Evolutionary conservation across 2,113 vertebrate species (phyloP).

Genomic region (Numida meleagris): DNA sequence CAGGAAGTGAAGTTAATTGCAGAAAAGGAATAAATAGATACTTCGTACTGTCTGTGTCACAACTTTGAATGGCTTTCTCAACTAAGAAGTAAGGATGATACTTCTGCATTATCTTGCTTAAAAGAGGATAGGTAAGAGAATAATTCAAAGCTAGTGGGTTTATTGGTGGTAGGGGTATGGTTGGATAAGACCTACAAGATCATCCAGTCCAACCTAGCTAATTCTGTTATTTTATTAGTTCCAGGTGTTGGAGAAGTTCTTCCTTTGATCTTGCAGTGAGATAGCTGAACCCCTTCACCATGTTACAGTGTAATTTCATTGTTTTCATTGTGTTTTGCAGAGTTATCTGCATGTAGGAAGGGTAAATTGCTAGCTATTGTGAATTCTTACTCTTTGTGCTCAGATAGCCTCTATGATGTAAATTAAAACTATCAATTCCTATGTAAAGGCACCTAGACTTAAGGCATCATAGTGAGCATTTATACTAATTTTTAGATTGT

Average conservation of each 20-base stretch:
- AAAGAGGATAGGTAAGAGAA: neutral
- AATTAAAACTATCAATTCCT: neutral
- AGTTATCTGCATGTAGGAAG: neutral
- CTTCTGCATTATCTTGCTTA: neutral
- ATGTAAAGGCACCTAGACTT: neutral
- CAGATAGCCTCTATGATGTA: neutral
- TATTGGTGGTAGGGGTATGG: too few species aligned
- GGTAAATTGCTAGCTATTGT: neutral
- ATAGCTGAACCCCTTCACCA: neutral
- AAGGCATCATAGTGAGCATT: neutral
- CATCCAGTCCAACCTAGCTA: too few species aligned
- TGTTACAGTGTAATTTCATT: rapidly evolving
- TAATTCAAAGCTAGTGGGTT: neutral
- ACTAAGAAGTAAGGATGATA: neutral
- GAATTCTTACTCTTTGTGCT: neutral
- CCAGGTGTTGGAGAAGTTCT: neutral
- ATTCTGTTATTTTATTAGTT: too few species aligned
- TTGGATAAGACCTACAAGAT: too few species aligned
- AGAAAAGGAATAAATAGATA: neutral
- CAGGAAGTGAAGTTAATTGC: neutral
- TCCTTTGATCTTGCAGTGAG: neutral
- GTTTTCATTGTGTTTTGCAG: rapidly evolving
- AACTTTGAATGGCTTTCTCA: neutral
- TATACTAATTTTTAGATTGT: neutral
- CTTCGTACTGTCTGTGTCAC: neutral